Evolutionary conservation across 2,888 invertebrate genomes (phyloP).

Genomic region (Polietes domitor): DNA sequence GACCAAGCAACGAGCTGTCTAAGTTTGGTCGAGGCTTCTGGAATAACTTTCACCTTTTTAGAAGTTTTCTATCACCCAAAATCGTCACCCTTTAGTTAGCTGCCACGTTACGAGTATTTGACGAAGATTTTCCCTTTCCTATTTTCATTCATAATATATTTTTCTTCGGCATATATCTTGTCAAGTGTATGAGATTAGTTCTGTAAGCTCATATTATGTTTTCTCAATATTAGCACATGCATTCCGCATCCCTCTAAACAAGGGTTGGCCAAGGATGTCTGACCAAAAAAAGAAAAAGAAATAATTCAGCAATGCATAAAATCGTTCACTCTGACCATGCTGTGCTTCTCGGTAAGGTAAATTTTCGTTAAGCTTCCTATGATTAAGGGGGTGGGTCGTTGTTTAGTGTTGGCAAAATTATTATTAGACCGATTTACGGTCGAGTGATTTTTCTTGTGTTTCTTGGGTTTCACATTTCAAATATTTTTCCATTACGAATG

Average conservation of each 20-base stretch:
- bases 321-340: neutral
- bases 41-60: no score
- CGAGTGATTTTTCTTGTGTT: slow-evolving; percentile 15
- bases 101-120: slow-evolving; percentile 39
- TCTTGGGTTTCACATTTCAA: slow-evolving; percentile 5
- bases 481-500: neutral
- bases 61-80: neutral
- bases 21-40: no score
- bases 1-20: no score
- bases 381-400: neutral
- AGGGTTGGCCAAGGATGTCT: neutral
- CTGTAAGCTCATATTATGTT: slow-evolving; percentile 60
- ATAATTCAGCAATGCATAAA: slow-evolving; percentile 18
- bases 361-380: neutral
- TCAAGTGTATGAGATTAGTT: slow-evolving; percentile 65
- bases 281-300: no score
- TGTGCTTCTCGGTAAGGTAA: neutral
- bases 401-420: neutral
- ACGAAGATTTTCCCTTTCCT: neutral
- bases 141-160: neutral
- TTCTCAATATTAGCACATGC: slow-evolving; percentile 31
- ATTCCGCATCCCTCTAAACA: neutral
- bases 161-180: slow-evolving; percentile 28
- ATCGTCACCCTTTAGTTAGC: neutral
- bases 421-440: slow-evolving; percentile 22